These are phyloP conservation scores for Loris lydekkerianus DNA, from an alignment of 2,797 vertebrate genomes.

Conservation along the genomic window DNA sequence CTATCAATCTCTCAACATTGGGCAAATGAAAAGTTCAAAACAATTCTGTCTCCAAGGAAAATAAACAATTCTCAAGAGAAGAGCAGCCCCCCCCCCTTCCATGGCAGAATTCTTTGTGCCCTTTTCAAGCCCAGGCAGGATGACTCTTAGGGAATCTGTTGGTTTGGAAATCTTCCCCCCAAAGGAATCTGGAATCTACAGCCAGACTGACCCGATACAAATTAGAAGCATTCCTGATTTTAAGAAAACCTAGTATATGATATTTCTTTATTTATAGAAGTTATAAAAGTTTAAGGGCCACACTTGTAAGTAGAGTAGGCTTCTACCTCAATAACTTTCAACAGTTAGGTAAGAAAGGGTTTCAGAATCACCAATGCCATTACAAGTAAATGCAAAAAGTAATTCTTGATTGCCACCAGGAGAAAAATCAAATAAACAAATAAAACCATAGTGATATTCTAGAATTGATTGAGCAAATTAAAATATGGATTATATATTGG, in stretches of 20 bases:
- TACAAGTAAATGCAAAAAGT: slow-evolving; percentile 31
- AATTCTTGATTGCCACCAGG: not conserved
- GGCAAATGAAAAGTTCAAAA: not conserved
- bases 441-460: not conserved
- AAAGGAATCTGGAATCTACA: not conserved
- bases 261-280: not conserved
- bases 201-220: not conserved
- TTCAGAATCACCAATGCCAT: not conserved
- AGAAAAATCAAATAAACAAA: not conserved
- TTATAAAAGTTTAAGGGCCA: not conserved
- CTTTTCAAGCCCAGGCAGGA: not conserved
- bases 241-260: not conserved
- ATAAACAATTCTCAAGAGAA: not conserved
- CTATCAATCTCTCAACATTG: not conserved
- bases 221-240: not conserved
- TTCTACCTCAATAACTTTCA: not conserved
- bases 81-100: not conserved
- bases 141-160: not conserved
- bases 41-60: not conserved
- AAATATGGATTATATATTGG: not conserved
- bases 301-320: not conserved
- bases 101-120: not conserved
- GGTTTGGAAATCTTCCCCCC: not conserved
- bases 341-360: not conserved
- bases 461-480: slow-evolving; percentile 26